Percentiles rank a stretch among this genome's conserved stretches.
Evolutionary conservation across 2,113 vertebrate species (phyloP).

Genomic region (Rana temporaria): DNA sequence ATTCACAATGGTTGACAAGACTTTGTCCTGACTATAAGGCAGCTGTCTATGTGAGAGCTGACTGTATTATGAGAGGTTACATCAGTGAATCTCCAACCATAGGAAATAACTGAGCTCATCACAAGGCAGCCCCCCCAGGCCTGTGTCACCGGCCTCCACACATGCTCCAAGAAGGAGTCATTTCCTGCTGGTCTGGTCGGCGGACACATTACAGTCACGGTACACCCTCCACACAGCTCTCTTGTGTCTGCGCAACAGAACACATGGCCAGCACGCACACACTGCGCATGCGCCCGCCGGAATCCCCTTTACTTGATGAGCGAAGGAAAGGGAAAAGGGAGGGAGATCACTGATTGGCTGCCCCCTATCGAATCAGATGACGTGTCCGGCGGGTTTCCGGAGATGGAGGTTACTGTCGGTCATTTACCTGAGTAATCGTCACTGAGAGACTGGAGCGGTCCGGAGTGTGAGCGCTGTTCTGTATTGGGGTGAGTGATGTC

Average conservation of each 20-base stretch:
- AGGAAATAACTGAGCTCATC: too few relatives aligned
- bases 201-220: too few relatives aligned
- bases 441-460: neutral
- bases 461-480: neutral
- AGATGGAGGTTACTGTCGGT: conserved; percentile 54
- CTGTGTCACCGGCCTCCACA: too few relatives aligned
- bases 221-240: neutral
- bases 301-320: neutral
- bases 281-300: neutral
- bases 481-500: neutral
- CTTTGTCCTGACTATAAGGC: too few relatives aligned
- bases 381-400: conserved; percentile 55
- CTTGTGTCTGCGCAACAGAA: neutral
- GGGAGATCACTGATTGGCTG: conserved; percentile 39
- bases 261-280: neutral
- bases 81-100: too few relatives aligned
- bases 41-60: too few relatives aligned
- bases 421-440: conserved; percentile 53
- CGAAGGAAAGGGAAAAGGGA: conserved; percentile 10
- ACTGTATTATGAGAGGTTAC: too few relatives aligned
- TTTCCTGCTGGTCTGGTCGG: too few relatives aligned
- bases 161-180: too few relatives aligned
- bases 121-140: too few relatives aligned
- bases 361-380: conserved; percentile 58
- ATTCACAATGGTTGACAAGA: too few relatives aligned